Evolutionary conservation across 2,888 invertebrate species (phyloP).

Genomic region (Nephrotoma guestfalica): DNA sequence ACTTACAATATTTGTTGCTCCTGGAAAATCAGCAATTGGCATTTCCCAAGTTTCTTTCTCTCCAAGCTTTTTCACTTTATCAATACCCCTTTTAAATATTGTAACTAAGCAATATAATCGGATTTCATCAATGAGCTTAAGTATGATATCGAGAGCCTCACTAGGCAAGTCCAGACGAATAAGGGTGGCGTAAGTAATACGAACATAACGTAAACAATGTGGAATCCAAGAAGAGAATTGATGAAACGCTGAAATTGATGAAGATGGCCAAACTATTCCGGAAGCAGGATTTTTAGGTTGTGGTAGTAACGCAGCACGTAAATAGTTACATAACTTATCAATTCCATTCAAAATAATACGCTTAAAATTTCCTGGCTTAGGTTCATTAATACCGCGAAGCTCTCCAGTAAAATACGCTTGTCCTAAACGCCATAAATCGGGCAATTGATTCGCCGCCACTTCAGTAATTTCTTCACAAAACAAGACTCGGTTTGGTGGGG

Average conservation of each 20-base stretch:
- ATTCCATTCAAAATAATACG: slow-evolving; percentile 68
- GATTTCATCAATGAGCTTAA: slow-evolving; percentile 72
- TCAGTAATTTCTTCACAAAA: slow-evolving; percentile 70
- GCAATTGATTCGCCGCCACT: slow-evolving; percentile 59
- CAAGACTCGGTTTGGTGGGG: slow-evolving; percentile 48
- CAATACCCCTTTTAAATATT: slow-evolving; percentile 70
- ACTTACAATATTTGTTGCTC: slow-evolving; percentile 65
- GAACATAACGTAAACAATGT: slow-evolving; percentile 64
- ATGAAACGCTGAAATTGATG: slow-evolving; percentile 40
- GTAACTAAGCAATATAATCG: slow-evolving; percentile 73
- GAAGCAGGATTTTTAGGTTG: slow-evolving; percentile 42
- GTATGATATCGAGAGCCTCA: slow-evolving; percentile 74
- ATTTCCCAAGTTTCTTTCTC: slow-evolving; percentile 76
- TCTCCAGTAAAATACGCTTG: slow-evolving; percentile 88
- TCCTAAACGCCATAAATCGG: slow-evolving; percentile 91
- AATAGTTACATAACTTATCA: slow-evolving; percentile 55
- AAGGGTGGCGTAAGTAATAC: slow-evolving; percentile 66
- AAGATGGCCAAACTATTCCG: slow-evolving; percentile 30
- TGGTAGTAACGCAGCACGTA: slow-evolving; percentile 57
- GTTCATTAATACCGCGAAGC: slow-evolving; percentile 57
- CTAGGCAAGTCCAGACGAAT: slow-evolving; percentile 75
- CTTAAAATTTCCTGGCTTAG: slow-evolving; percentile 65
- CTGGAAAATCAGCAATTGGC: slow-evolving; percentile 70
- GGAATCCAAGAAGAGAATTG: slow-evolving; percentile 55
- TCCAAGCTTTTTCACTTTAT: slow-evolving; percentile 54